Evolutionary conservation across 2,797 vertebrate species (phyloP).

Genomic region (Acridotheres tristis): DNA sequence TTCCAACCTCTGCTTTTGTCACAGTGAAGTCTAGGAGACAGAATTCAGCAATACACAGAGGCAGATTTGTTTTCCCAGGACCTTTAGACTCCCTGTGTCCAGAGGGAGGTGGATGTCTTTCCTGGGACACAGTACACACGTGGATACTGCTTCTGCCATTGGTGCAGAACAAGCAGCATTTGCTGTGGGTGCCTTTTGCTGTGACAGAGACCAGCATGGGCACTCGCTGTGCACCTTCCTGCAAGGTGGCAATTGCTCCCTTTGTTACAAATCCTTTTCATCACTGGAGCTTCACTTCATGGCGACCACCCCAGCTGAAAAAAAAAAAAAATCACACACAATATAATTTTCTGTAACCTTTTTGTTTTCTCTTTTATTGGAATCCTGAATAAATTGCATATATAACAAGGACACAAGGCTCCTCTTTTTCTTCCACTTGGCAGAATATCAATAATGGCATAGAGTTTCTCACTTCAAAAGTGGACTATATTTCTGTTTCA

Average conservation of each 20-base stretch:
- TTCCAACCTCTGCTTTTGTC: neutral
- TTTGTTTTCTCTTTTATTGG: neutral
- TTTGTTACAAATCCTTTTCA: neutral
- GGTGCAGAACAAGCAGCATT: neutral
- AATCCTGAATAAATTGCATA: neutral
- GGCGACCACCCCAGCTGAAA: neutral
- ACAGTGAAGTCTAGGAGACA: neutral
- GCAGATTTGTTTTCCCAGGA: neutral
- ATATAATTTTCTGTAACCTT: neutral
- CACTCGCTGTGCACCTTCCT: accelerated
- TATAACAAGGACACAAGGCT: neutral
- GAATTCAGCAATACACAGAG: neutral
- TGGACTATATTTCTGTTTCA: neutral
- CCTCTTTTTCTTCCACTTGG: neutral
- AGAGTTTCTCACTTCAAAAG: neutral
- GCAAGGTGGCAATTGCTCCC: neutral
- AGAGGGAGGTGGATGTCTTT: neutral
- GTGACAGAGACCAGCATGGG: neutral
- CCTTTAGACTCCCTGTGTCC: neutral
- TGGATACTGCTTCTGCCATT: accelerated
- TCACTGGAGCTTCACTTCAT: neutral
- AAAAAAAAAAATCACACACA: neutral
- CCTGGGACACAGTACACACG: neutral
- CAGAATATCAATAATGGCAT: neutral
- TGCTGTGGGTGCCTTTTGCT: neutral